Percentiles rank a stretch among this genome's conserved stretches.
These are phyloP conservation scores for Rugalucina vietnamica DNA, from an alignment of 2,888 invertebrate genomes.

Conservation along the genomic window DNA sequence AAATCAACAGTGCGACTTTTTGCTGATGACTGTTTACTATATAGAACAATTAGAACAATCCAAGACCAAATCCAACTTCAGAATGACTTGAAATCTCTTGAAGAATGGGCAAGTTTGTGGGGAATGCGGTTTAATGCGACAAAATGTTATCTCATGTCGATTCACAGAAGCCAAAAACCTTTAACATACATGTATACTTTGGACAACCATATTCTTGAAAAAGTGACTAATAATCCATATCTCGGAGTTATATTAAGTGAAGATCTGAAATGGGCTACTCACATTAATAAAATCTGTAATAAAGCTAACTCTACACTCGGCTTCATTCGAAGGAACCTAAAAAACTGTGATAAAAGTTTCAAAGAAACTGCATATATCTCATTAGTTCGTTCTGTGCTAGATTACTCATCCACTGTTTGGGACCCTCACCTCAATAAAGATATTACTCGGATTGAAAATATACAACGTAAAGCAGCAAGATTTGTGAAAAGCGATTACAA, in stretches of 20 bases:
- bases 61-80: neutral
- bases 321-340: slow-evolving; percentile 29
- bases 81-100: slow-evolving; percentile 6
- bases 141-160: slow-evolving; percentile 31
- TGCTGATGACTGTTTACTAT: slow-evolving; percentile 24
- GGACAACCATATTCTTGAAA: slow-evolving; percentile 11
- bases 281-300: slow-evolving; percentile 31
- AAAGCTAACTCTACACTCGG: slow-evolving; percentile 31
- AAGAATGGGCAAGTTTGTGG: slow-evolving; percentile 20
- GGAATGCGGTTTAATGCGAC: slow-evolving; percentile 27
- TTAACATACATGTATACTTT: neutral
- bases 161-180: neutral
- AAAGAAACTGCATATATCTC: slow-evolving; percentile 9
- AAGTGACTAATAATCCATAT: slow-evolving; percentile 20
- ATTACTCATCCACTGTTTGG: slow-evolving; percentile 5
- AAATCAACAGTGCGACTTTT: slow-evolving; percentile 3
- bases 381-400: slow-evolving; percentile 7
- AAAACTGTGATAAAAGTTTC: slow-evolving; percentile 7
- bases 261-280: slow-evolving; percentile 29
- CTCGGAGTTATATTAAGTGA: slow-evolving; percentile 27
- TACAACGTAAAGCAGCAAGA: slow-evolving; percentile 6
- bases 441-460: slow-evolving; percentile 3
- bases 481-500: slow-evolving; percentile 12
- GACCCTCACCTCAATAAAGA: slow-evolving; percentile 18
- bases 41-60: neutral